Evolutionary conservation across 2,888 invertebrate species (phyloP).

Genomic region (Cotesia congregata): DNA sequence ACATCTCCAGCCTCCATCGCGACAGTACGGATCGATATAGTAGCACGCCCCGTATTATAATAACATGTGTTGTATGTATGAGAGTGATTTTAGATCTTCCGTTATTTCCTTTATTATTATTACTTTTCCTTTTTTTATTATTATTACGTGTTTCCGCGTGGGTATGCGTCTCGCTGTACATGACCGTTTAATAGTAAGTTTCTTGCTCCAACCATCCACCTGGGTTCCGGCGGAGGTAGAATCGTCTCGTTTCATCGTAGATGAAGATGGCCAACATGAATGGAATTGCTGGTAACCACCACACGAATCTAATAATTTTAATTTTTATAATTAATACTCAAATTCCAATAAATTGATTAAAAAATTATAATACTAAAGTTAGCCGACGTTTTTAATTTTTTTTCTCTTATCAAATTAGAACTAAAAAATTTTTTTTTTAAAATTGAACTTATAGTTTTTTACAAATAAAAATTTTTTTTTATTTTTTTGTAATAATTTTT

Average conservation of each 20-base stretch:
- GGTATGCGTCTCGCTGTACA: slow-evolving; percentile 59
- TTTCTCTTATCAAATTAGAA: too few relatives aligned
- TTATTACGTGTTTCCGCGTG: slow-evolving; percentile 61
- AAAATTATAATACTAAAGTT: background rate
- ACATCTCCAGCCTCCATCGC: slow-evolving; percentile 44
- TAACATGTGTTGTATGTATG: slow-evolving; percentile 51
- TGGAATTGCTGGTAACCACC: slow-evolving; percentile 99
- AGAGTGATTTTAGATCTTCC: slow-evolving; percentile 27
- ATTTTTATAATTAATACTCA: background rate
- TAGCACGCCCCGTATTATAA: slow-evolving; percentile 61
- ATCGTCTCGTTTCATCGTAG: slow-evolving; percentile 98
- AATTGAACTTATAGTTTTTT: too few relatives aligned
- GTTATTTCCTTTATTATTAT: background rate
- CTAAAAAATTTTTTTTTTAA: too few relatives aligned
- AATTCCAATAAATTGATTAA: background rate
- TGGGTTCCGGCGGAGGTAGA: slow-evolving; percentile 96
- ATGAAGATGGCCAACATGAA: slow-evolving; percentile 99
- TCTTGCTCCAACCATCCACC: slow-evolving; percentile 99
- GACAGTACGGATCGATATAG: slow-evolving; percentile 57
- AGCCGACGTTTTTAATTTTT: too few relatives aligned
- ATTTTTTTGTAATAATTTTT: too few relatives aligned
- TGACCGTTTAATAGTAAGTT: slow-evolving; percentile 90
- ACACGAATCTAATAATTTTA: slow-evolving; percentile 83
- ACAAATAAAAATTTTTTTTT: too few relatives aligned
- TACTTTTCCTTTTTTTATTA: slow-evolving; percentile 39